phyloP scores from a whole-genome alignment of 30 jellyfish, hydroid and myxozoan species.

The Sanderia malayensis region DNA sequence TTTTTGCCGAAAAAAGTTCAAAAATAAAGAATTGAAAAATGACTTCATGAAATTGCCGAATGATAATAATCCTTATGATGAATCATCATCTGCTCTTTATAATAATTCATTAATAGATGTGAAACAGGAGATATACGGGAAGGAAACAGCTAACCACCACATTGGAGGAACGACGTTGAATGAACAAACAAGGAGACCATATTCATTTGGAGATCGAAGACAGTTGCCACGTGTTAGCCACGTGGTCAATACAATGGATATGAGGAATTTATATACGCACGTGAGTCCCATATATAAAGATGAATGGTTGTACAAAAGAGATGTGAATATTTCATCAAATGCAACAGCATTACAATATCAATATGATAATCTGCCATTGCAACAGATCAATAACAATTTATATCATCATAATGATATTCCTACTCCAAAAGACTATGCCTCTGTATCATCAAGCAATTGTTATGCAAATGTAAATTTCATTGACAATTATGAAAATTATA shows the following conservation, averaged over 20 bases:
- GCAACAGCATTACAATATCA: no score
- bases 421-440: constrained; percentile 36
- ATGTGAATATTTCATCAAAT: neutral
- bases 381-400: no score
- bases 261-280: neutral
- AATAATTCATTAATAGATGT: no score
- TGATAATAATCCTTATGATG: no score
- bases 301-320: neutral
- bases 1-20: constrained; percentile 52
- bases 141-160: neutral
- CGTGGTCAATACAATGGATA: neutral
- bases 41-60: neutral
- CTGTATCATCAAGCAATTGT: neutral
- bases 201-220: constrained; percentile 53
- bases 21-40: neutral
- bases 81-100: no score
- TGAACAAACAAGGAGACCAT: constrained; percentile 25
- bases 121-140: no score
- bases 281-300: neutral
- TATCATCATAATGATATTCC: constrained; percentile 27
- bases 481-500: neutral
- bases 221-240: constrained; percentile 24
- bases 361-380: neutral
- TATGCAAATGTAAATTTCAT: neutral
- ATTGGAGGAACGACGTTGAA: neutral